Evolutionary conservation across 2,888 invertebrate species (phyloP), one percentile per base, ranked within the genome.

Genomic region (Linyphia triangularis): DNA sequence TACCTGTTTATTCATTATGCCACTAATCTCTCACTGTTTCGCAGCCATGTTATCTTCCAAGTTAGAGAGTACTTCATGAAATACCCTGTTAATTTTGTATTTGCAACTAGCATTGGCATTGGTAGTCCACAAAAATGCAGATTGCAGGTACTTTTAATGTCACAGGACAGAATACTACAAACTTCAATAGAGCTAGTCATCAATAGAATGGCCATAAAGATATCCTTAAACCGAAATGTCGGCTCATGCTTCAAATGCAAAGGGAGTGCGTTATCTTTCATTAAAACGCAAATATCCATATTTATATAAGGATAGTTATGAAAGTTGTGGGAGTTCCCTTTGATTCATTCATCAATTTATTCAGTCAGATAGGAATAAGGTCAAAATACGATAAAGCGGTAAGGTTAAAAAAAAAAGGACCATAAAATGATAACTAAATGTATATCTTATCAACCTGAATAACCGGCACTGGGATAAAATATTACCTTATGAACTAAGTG

Each of bases 351-450:
- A 40, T n/a, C 61, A n/a, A 61, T 40, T 37, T 59, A 33, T 59
- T 73, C 63, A n/a, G 22, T 2, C 1, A 77, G 63, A 77, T 77
- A 26, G 16, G 51, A 63, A 24, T 37, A 63, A 59, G 77, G 77
- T 77, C 77, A 77, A 77, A 40, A 63, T 63, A 22, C 77, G 77
- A 77, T 77, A 63, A 77, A 77, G 63, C 40, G 61, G n/a, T 5
- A 77, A 30, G 57, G 30, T 59, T 37, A 40, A 26, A 63, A 40
- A 19, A 77, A 63, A 19, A 37, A 61, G 28, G n/a, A n/a, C n/a
- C 6, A 40, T 24, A 24, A 77, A 77, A 77, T 40, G n/a, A 9
- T 33, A 63, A 33, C 61, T 61, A 51, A 57, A 33, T 77, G 10
- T 24, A 63, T 40, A 26, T 26, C 61, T 77, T 77, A 77, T 77